A percentile compares a stretch with the other conserved stretches of the same genome.
phyloP scores from a whole-genome alignment of 1,140 invertebrate species.

The Meloidogyne chitwoodi region DNA sequence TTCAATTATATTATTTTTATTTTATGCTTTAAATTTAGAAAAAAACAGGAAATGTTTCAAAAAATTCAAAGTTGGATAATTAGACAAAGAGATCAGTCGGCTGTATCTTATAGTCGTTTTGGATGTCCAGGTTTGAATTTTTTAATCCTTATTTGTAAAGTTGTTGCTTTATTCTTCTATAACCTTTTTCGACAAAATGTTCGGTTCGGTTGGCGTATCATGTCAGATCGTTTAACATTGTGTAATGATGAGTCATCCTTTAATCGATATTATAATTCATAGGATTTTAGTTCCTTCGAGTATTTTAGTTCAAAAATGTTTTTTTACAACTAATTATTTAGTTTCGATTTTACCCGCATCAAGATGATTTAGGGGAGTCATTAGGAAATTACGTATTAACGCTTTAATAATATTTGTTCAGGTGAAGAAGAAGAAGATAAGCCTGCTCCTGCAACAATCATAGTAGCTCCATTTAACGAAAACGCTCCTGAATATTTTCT shows the following conservation, averaged over 20 bases:
- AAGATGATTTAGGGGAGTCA: not conserved
- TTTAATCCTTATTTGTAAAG: no score
- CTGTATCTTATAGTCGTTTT: constrained; percentile 41
- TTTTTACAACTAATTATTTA: not conserved
- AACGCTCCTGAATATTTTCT: constrained; percentile 43
- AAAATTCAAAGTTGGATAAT: constrained; percentile 38
- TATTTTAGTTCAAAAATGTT: no score
- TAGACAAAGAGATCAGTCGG: constrained; percentile 37
- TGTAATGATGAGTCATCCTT: no score
- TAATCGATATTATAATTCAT: no score
- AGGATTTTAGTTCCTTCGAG: no score
- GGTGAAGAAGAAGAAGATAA: constrained; percentile 49
- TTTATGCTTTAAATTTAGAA: not conserved
- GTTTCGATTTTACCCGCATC: not conserved
- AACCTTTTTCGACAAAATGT: not conserved
- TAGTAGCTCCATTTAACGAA: constrained; percentile 53
- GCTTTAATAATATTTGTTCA: not conserved
- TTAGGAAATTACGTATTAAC: not conserved
- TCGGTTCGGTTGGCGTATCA: no score
- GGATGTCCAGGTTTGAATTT: constrained; percentile 36
- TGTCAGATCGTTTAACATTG: no score
- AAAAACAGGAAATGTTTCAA: constrained; percentile 24
- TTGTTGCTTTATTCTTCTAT: no score
- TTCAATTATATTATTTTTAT: no score
- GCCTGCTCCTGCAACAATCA: constrained; percentile 48